Evolutionary conservation across 2,113 vertebrate genomes (phyloP).

Genomic region (Triplophysa dalaica): DNA sequence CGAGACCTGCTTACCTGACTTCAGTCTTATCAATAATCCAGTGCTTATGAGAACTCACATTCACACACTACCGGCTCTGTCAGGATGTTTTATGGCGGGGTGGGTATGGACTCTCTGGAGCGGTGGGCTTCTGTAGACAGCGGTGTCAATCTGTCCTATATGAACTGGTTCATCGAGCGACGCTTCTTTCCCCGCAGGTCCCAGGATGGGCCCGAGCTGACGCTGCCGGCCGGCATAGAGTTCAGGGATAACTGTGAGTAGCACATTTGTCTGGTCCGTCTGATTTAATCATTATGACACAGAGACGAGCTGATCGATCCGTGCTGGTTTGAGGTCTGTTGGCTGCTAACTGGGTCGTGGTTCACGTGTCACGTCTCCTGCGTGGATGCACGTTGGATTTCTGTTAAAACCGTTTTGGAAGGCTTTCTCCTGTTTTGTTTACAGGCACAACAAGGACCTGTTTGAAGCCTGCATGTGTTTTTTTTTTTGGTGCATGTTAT

Average conservation of each 20-base stretch:
- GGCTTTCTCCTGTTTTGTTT: not conserved
- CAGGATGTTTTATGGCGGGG: conserved; percentile 24
- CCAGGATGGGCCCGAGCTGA: conserved; percentile 85
- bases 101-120: conserved; percentile 38
- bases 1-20: conserved; percentile 5
- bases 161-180: conserved; percentile 52
- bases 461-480: not conserved
- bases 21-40: conserved; percentile 57
- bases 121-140: conserved; percentile 42
- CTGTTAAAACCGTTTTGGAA: not conserved
- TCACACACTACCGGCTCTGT: not conserved
- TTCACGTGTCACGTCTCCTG: not conserved
- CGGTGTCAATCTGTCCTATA: not conserved
- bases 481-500: not conserved
- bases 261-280: not conserved
- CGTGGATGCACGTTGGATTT: not conserved
- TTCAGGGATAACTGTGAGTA: conserved; percentile 97
- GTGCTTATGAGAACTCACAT: not conserved
- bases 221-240: conserved; percentile 91
- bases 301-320: not conserved
- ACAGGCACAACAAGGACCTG: conserved; percentile 1
- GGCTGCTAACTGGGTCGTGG: conserved; percentile 21
- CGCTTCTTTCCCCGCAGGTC: conserved; percentile 71
- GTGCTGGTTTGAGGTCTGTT: conserved; percentile 6
- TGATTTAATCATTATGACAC: no score